Base-by-base conservation (phyloP, 1,140 invertebrate species). In the Penaeus vannamei region DNA sequence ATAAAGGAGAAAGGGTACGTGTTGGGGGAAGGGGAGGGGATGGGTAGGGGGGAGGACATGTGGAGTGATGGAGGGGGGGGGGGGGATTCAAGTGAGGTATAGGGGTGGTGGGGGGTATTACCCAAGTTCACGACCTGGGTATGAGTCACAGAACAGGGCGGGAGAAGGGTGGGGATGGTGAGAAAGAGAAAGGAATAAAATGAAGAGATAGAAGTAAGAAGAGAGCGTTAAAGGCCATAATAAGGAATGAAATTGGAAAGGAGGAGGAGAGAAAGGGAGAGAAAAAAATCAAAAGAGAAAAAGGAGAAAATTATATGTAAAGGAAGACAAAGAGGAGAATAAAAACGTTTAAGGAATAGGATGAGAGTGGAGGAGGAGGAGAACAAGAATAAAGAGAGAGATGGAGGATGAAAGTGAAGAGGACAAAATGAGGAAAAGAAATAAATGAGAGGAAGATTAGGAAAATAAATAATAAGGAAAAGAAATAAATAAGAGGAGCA, bases 261-360 rank as follows among this genome's bases (percentile, higher is more conserved):
- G 23, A 60, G 26, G 26, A 23, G 46, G 59, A 29, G 59, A 29
- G 46, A 22, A 60, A 26, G 26, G 8, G 46, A 26, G 19, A 82
- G 7, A 59, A 1, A 32, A 2, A 26, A 32, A n/a, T 22, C 32
- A 23, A 3, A 17, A 26, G 26, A 83, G 81, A 61, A 59, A 61
- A 59, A 83, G 46, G 60, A 60, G 62, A 59, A 83, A 5, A 36
- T 36, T 1, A 36, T 36, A 36, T 2, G 1, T 36, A 36, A 60
- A 84, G 79, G 36, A 60, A 84, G 81, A 84, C 46, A 64, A 60
- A 32, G 60, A 84, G 23, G 81, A n/a, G 53, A 83, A 20, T 60
- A 83, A 83, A 59, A 42, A 29, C 26, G 23, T 19, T 32, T 17
- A 4, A 36, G 23, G 69, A 72, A 53, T 36, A 2, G 46, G 46